phyloP scores from a whole-genome alignment of 23 tunicate genomes.

The Aplidium turbinatum region DNA sequence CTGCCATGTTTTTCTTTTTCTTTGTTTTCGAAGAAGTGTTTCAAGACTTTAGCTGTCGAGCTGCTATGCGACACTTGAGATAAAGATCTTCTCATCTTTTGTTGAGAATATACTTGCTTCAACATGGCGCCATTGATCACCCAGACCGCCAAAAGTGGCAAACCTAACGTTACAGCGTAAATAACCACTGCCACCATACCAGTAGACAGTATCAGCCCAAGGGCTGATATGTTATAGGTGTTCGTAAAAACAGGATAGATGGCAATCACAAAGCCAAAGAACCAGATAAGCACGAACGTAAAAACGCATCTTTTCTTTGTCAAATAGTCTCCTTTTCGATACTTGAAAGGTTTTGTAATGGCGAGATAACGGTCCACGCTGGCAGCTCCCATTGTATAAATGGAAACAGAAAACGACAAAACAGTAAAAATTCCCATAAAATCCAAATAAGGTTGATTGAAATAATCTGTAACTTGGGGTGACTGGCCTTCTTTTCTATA shows the following conservation, averaged over 20 bases:
- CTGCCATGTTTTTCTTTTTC: too few relatives aligned
- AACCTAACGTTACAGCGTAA: conserved; percentile 58
- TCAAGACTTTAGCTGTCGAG: too few relatives aligned
- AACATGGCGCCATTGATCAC: conserved; percentile 71
- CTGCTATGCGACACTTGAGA: too few relatives aligned
- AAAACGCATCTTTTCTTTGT: conserved; percentile 48
- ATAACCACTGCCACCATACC: conserved; percentile 51
- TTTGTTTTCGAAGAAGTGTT: too few relatives aligned
- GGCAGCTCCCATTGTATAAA: conserved; percentile 68
- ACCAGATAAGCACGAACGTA: conserved; percentile 55
- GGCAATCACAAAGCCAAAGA: conserved; percentile 38
- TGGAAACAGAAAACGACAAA: conserved; percentile 52
- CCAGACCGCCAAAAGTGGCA: conserved; percentile 85
- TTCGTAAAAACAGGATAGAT: conserved; percentile 39
- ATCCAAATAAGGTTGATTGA: conserved; percentile 36
- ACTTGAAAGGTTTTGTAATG: conserved; percentile 66
- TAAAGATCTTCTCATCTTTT: conserved; percentile 39
- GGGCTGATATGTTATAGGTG: conserved; percentile 37
- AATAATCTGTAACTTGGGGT: conserved; percentile 50
- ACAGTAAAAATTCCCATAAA: conserved; percentile 68
- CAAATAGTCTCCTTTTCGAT: conserved; percentile 58
- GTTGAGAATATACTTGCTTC: conserved; percentile 58
- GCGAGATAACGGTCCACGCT: conserved; percentile 83
- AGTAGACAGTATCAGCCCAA: conserved; percentile 59
- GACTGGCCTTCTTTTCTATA: conserved; percentile 50